These are phyloP conservation scores for Dermatemys mawii DNA, from an alignment of 2,113 vertebrate genomes.

Conservation along the genomic window DNA sequence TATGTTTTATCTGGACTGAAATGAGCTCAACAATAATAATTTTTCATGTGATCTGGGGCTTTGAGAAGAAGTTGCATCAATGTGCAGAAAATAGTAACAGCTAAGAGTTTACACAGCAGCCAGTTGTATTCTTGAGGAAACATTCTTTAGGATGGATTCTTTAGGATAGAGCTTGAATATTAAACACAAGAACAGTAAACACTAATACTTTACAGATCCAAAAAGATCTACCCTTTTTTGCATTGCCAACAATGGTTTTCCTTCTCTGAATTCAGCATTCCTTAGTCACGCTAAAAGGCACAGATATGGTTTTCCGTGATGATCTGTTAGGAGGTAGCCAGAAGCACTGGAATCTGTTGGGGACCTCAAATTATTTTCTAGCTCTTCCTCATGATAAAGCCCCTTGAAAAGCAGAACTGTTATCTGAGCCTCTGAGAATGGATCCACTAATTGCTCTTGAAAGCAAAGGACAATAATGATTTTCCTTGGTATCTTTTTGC, in stretches of 20 bases:
- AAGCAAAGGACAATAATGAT: background rate
- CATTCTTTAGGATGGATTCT: background rate
- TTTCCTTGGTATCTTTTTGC: background rate
- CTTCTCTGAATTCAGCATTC: background rate
- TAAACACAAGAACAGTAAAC: background rate
- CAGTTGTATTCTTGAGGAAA: conserved; percentile 2
- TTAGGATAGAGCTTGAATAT: background rate
- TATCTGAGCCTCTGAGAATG: background rate
- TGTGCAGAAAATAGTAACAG: background rate
- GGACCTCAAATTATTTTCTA: background rate
- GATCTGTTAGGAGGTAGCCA: background rate
- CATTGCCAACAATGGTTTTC: background rate
- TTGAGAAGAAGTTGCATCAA: conserved; percentile 21
- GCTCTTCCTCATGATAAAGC: background rate
- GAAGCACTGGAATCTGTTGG: background rate
- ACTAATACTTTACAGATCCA: background rate
- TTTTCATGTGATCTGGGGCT: background rate
- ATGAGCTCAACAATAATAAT: background rate
- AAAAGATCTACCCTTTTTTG: background rate
- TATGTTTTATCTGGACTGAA: background rate
- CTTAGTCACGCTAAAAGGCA: background rate
- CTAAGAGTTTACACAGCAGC: conserved; percentile 7
- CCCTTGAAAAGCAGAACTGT: background rate
- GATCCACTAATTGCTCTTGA: background rate
- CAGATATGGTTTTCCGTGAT: background rate